These are phyloP conservation scores for Seira musarum DNA, from an alignment of 2,888 invertebrate species.

Conservation along the genomic window DNA sequence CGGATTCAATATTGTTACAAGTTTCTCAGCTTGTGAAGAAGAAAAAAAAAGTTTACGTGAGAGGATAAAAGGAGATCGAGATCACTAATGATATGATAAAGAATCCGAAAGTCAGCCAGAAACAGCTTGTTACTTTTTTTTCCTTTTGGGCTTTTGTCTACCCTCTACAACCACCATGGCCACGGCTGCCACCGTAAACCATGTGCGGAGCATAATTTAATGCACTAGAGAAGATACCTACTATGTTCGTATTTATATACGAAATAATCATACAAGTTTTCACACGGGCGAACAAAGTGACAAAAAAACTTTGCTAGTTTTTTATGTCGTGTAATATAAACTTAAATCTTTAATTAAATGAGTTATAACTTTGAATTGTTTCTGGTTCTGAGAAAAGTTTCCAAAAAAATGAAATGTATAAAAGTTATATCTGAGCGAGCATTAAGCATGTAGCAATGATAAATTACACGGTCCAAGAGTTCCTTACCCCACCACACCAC, in stretches of 20 bases:
- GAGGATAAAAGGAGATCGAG: not conserved
- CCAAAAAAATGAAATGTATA: slow-evolving; percentile 8
- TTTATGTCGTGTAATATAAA: slow-evolving; percentile 28
- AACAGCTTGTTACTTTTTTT: slow-evolving; percentile 34
- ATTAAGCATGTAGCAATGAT: slow-evolving; percentile 44
- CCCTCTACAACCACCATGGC: not conserved
- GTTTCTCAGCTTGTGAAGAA: not conserved
- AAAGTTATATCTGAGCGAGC: slow-evolving; percentile 13
- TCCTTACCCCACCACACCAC: slow-evolving; percentile 7
- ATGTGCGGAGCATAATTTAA: no score
- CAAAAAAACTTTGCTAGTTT: slow-evolving; percentile 16
- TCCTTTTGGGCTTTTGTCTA: not conserved
- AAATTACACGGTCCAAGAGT: slow-evolving; percentile 55
- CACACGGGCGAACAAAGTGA: slow-evolving; percentile 33
- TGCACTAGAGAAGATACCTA: no score
- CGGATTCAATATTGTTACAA: not conserved
- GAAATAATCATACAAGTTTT: not conserved
- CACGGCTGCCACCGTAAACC: no score
- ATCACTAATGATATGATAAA: slow-evolving; percentile 16
- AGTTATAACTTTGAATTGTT: not conserved
- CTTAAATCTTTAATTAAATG: not conserved
- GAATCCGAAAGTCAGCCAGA: not conserved
- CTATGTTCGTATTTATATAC: no score
- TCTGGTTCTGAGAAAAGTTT: no score
- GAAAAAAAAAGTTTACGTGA: not conserved